phyloP scores from a whole-genome alignment of 2,113 vertebrate genomes.

The Antechinus flavipes region DNA sequence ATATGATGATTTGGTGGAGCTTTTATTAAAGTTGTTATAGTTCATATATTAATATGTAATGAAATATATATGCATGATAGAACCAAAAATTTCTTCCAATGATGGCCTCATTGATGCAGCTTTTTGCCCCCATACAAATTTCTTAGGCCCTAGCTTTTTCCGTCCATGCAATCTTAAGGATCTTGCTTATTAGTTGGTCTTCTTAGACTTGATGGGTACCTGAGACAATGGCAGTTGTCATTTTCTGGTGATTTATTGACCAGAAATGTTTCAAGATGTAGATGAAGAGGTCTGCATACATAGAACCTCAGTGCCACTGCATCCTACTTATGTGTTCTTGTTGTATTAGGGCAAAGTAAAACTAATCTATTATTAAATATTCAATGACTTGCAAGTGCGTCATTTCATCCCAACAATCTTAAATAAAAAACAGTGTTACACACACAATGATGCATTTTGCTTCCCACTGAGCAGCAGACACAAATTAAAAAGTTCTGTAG shows the following conservation, averaged over 20 bases:
- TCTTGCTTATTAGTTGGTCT: background rate
- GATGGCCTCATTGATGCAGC: background rate
- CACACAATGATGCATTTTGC: background rate
- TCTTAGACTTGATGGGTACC: background rate
- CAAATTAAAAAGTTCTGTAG: background rate
- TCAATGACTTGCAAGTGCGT: background rate
- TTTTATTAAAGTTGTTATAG: background rate
- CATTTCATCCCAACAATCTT: background rate
- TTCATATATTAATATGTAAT: background rate
- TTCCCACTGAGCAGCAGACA: background rate
- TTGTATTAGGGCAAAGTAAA: background rate
- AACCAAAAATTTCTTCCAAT: background rate
- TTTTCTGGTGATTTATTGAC: background rate
- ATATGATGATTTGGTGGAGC: background rate
- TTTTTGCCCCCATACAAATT: background rate
- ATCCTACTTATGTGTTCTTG: background rate
- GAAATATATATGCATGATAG: background rate
- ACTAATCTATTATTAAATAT: background rate
- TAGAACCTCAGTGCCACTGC: background rate
- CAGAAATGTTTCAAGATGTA: background rate
- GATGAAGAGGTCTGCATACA: background rate
- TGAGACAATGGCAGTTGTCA: background rate
- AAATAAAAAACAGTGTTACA: background rate
- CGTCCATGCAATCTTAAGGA: no score
- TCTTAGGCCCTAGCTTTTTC: background rate